Evolutionary conservation across 2,113 vertebrate species (phyloP).

Genomic region (Solea senegalensis): DNA sequence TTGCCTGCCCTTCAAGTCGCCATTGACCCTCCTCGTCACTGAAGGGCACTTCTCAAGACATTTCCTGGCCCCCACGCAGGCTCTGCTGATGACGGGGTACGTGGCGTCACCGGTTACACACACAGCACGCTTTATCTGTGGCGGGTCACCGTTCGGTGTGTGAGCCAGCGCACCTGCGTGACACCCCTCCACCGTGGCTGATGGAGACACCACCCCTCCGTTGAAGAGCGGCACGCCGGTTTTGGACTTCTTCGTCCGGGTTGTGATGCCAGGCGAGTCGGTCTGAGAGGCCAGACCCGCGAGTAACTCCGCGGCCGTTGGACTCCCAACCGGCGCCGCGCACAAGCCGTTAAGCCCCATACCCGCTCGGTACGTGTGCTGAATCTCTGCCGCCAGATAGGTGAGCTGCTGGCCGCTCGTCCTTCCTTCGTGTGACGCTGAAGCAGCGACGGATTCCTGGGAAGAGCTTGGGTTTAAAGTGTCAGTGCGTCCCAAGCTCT

Average conservation of each 20-base stretch:
- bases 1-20: conserved; percentile 68
- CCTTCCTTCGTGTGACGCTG: conserved; percentile 47
- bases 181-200: conserved; percentile 68
- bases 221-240: conserved; percentile 69
- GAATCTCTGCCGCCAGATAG: conserved; percentile 28
- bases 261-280: conserved; percentile 58
- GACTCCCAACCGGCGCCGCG: conserved; percentile 54
- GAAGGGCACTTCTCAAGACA: conserved; percentile 53
- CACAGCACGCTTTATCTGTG: conserved; percentile 28
- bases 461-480: conserved; percentile 72
- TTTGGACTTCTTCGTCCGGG: conserved; percentile 65
- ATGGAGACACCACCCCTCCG: conserved; percentile 60
- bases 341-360: conserved; percentile 78
- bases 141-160: conserved; percentile 61
- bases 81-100: conserved; percentile 52
- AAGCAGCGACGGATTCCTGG: conserved; percentile 33
- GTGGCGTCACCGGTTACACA: conserved; percentile 19
- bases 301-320: conserved; percentile 71
- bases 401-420: conserved; percentile 32
- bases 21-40: conserved; percentile 52
- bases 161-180: conserved; percentile 55
- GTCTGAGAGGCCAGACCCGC: conserved; percentile 72
- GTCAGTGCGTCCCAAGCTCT: conserved; percentile 77
- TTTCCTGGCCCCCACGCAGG: conserved; percentile 43
- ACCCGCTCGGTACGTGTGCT: conserved; percentile 33